Evolutionary conservation across 1,140 invertebrate genomes (phyloP).

Genomic region (Philaenus spumarius): DNA sequence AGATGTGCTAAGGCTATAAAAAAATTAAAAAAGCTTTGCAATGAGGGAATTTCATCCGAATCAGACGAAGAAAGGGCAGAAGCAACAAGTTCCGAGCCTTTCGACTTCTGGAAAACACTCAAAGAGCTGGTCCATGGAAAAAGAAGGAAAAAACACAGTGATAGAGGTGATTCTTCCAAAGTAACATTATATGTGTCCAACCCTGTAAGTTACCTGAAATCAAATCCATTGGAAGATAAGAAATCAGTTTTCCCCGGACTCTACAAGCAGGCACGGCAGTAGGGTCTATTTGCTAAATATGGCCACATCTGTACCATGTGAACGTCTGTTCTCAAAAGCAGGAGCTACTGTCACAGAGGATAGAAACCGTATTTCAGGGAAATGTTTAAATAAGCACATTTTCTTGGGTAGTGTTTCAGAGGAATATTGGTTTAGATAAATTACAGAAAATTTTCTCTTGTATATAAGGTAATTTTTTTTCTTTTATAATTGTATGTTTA

Average conservation of each 20-base stretch:
- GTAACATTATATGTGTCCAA: slow-evolving; percentile 25
- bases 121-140: slow-evolving; percentile 18
- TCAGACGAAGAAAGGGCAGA: background rate
- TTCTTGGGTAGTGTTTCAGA: slow-evolving; percentile 12
- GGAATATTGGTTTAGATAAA: too few species aligned
- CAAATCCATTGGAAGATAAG: slow-evolving; percentile 36
- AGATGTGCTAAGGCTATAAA: background rate
- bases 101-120: slow-evolving; percentile 18
- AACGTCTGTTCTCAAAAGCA: slow-evolving; percentile 39
- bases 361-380: slow-evolving; percentile 17
- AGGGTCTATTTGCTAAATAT: slow-evolving; percentile 35
- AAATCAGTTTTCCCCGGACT: slow-evolving; percentile 34
- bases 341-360: slow-evolving; percentile 17
- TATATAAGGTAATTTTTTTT: too few species aligned
- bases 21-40: background rate
- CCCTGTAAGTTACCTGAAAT: slow-evolving; percentile 15
- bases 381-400: slow-evolving; percentile 8
- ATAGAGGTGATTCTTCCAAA: slow-evolving; percentile 30
- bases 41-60: background rate
- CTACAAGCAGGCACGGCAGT: too few species aligned
- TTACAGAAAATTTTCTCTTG: too few species aligned
- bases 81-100: background rate
- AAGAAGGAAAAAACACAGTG: slow-evolving; percentile 25
- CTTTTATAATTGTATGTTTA: too few species aligned
- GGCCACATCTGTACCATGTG: slow-evolving; percentile 37